Evolutionary conservation across 2,888 invertebrate genomes (phyloP).

Genomic region (Melinopterus prodromus): DNA sequence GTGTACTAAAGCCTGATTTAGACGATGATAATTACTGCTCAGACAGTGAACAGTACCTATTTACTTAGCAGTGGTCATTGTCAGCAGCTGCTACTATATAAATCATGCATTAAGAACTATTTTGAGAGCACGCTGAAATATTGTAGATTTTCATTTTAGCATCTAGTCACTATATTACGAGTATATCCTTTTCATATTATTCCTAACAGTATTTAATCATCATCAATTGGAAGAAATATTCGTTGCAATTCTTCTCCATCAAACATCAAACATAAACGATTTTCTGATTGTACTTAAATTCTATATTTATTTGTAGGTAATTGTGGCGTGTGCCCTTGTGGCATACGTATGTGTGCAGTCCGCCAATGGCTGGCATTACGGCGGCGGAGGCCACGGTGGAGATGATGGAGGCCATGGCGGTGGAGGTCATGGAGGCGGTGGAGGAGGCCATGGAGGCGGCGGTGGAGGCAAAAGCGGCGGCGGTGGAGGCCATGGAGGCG

Average conservation of each 20-base stretch:
- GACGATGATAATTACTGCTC: too few species aligned
- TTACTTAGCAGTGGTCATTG: too few species aligned
- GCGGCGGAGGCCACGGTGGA: constrained; percentile 10
- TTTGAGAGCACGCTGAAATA: too few species aligned
- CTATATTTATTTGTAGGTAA: constrained; percentile 11
- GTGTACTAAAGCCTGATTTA: too few species aligned
- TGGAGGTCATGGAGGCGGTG: constrained; percentile 16
- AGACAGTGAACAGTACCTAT: too few species aligned
- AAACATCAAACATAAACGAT: neutral
- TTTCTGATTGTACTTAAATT: neutral
- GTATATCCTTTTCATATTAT: neutral
- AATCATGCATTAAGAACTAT: too few species aligned
- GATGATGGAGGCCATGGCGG: constrained; percentile 10
- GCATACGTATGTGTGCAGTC: constrained; percentile 28
- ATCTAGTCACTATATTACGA: neutral
- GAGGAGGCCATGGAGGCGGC: neutral
- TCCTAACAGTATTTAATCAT: constrained; percentile 5
- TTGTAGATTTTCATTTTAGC: too few species aligned
- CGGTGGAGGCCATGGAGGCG: constrained; percentile 5
- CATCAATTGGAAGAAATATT: too few species aligned
- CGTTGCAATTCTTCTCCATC: neutral
- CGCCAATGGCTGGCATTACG: constrained; percentile 29
- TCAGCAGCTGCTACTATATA: too few species aligned
- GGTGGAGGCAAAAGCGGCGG: constrained; percentile 7
- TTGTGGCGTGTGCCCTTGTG: constrained; percentile 29